Percentiles rank a stretch among this genome's conserved stretches.
Conservation (phyloP, 2,888 invertebrate genomes). For the Machimus rusticus region DNA sequence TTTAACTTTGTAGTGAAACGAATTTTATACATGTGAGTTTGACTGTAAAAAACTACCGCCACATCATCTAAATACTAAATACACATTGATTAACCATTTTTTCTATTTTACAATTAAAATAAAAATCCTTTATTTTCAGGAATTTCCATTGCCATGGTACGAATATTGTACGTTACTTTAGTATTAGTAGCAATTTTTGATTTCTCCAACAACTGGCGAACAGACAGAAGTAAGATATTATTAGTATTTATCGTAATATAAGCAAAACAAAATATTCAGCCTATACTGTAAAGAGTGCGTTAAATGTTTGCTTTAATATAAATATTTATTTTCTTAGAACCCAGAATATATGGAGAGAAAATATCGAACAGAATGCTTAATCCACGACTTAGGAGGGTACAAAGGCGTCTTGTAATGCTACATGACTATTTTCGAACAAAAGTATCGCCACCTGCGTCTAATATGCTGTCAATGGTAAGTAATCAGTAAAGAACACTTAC, state of each 20-base stretch:
- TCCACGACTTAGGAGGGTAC: slow-evolving; percentile 68
- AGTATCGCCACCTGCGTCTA: slow-evolving; percentile 77
- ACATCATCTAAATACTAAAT: too few species aligned
- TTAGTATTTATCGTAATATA: not conserved
- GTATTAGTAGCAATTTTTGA: slow-evolving; percentile 44
- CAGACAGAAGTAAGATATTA: slow-evolving; percentile 42
- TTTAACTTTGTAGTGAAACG: too few species aligned
- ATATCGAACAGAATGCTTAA: slow-evolving; percentile 67
- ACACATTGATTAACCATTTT: too few species aligned
- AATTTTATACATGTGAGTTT: too few species aligned
- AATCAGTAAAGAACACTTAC: not conserved
- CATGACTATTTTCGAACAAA: slow-evolving; percentile 80
- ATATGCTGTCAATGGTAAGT: slow-evolving; percentile 81
- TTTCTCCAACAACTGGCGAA: slow-evolving; percentile 43
- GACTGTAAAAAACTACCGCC: too few species aligned
- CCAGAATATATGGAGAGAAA: slow-evolving; percentile 67
- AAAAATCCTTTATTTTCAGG: slow-evolving; percentile 8
- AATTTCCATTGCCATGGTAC: slow-evolving; percentile 39
- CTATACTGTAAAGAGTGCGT: not conserved
- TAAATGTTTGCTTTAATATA: not conserved
- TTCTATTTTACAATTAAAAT: not conserved
- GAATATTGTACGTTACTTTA: slow-evolving; percentile 42
- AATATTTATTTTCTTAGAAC: slow-evolving; percentile 62
- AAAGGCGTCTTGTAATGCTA: slow-evolving; percentile 75
- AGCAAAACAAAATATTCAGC: not conserved